A percentile compares a stretch with the other conserved stretches of the same genome.
Evolutionary conservation across 2,113 vertebrate species (phyloP).

Genomic region (Electrona antarctica): DNA sequence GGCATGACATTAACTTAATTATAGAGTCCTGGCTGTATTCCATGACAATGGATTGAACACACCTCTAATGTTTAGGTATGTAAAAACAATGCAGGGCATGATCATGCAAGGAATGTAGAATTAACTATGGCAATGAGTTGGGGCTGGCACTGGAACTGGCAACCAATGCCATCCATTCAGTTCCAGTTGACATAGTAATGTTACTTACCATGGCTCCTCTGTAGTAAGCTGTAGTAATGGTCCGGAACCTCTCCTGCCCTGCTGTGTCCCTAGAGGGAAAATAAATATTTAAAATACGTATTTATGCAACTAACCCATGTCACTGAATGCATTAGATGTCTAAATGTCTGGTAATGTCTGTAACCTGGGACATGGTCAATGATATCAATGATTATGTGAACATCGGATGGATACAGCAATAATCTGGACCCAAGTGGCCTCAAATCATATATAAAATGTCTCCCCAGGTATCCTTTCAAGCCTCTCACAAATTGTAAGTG

Average conservation of each 20-base stretch:
- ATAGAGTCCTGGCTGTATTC: slow-evolving; percentile 9
- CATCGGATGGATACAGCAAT: too few species aligned
- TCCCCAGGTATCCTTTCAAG: too few species aligned
- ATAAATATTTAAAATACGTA: slow-evolving; percentile 4
- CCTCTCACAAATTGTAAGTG: too few species aligned
- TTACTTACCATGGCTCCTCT: slow-evolving; percentile 91
- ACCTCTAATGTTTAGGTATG: slow-evolving; percentile 6
- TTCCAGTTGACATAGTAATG: too few species aligned
- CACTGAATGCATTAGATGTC: not conserved
- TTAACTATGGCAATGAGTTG: not conserved
- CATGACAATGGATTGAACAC: not conserved
- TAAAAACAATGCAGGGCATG: slow-evolving; percentile 36
- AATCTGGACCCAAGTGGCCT: too few species aligned
- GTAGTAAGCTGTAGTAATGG: slow-evolving; percentile 97
- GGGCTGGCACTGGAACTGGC: not conserved
- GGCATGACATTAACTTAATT: slow-evolving; percentile 35
- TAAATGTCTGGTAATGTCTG: not conserved
- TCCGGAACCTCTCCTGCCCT: slow-evolving; percentile 94
- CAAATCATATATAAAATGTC: too few species aligned
- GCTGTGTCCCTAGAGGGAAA: slow-evolving; percentile 88
- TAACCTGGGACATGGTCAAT: too few species aligned
- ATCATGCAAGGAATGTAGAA: not conserved
- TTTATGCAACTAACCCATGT: not conserved
- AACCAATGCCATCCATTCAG: not conserved
- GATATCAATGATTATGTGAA: too few species aligned